Conservation (phyloP, 1,140 invertebrate genomes). For the Drosophila repletoides region DNA sequence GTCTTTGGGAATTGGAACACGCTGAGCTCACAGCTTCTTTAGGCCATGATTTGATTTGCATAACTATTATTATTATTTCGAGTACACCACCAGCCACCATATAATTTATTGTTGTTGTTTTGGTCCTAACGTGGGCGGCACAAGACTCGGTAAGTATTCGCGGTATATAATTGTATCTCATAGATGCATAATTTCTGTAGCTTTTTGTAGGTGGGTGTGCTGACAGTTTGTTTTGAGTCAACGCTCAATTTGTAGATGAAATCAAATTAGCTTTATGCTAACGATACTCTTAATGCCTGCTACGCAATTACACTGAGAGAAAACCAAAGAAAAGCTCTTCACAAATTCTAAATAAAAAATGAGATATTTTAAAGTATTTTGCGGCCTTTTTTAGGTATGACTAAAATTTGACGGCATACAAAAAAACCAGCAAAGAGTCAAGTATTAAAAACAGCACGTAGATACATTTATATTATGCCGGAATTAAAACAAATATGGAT, state of each 20-base stretch:
- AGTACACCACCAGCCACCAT: slow-evolving; percentile 41
- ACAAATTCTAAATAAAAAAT: background rate
- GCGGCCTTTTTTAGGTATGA: too few relatives aligned
- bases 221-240: slow-evolving; percentile 51
- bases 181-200: slow-evolving; percentile 61
- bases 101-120: too few relatives aligned
- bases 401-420: too few relatives aligned
- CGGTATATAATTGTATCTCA: slow-evolving; percentile 37
- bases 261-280: slow-evolving; percentile 42
- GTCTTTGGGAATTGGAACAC: slow-evolving; percentile 27
- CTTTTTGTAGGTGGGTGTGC: slow-evolving; percentile 48
- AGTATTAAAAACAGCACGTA: slow-evolving; percentile 19
- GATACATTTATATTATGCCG: too few relatives aligned
- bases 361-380: slow-evolving; percentile 11
- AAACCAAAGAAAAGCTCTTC: background rate
- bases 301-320: slow-evolving; percentile 6
- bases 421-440: background rate
- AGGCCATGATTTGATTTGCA: slow-evolving; percentile 31
- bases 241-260: slow-evolving; percentile 17
- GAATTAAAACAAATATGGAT: too few relatives aligned
- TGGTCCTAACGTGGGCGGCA: slow-evolving; percentile 47
- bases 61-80: slow-evolving; percentile 35
- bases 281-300: slow-evolving; percentile 20
- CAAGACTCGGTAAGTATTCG: slow-evolving; percentile 20
- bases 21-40: slow-evolving; percentile 57